A percentile compares a stretch with the other conserved stretches of the same genome.
These are phyloP conservation scores for Hyperopisus bebe DNA, from an alignment of 2,113 vertebrate species.

Conservation along the genomic window DNA sequence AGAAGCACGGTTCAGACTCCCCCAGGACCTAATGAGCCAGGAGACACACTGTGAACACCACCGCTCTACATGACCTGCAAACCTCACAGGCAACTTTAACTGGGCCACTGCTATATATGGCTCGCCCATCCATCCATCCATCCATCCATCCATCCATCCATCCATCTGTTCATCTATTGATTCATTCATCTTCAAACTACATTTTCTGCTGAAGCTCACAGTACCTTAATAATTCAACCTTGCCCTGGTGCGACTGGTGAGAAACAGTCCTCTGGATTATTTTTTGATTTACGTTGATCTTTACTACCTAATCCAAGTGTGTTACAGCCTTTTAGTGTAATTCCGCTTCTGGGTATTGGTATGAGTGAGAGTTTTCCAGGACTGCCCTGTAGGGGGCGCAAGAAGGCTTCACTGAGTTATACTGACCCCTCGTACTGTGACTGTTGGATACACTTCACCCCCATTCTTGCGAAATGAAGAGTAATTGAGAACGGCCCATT, in stretches of 20 bases:
- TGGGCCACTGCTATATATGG: not conserved
- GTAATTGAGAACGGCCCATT: not conserved
- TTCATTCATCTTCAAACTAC: not conserved
- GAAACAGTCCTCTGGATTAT: not conserved
- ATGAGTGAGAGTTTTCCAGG: not conserved
- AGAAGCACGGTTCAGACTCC: slow-evolving; percentile 68
- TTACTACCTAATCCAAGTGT: not conserved
- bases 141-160: not conserved
- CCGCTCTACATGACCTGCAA: not conserved
- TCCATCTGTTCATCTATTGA: not conserved
- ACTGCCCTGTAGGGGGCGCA: slow-evolving; percentile 18
- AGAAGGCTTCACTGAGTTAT: not conserved
- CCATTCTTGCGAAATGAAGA: not conserved
- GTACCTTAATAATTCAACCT: not conserved
- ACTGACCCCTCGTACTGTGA: not conserved
- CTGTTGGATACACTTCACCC: not conserved
- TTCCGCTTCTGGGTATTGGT: not conserved
- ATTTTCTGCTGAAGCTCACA: not conserved
- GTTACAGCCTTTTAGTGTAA: not conserved
- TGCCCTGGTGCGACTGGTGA: not conserved
- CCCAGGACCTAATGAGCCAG: slow-evolving; percentile 62
- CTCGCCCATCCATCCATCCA: not conserved
- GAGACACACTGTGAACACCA: not conserved
- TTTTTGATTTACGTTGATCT: not conserved
- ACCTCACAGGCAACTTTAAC: not conserved